Evolutionary conservation across 2,113 vertebrate species (phyloP), one percentile per base, ranked within the genome.

Genomic region (Leucoraja erinaceus): DNA sequence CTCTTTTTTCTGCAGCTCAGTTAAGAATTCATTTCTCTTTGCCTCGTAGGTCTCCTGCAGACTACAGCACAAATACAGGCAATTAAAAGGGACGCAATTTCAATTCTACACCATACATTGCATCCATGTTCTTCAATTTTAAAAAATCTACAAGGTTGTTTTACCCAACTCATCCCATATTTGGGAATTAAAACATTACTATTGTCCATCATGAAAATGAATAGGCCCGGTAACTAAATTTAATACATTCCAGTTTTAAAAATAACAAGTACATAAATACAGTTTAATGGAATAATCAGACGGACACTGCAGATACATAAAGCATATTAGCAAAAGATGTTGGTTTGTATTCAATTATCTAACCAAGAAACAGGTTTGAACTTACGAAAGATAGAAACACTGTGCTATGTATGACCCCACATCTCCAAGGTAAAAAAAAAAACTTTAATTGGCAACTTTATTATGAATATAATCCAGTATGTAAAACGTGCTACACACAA

Each of bases 1-100:
- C 94, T 98, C 97, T 90, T 97, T 97, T 94, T 96, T 96, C 95
- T 98, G 97, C 38, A 98, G 96, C 3, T 98, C 97, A 0, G 96
- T 96, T 94, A 98, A 94, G 94, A 98, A 98, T 94, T 98, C 97
- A 0, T 97, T 98, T 90, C 97, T 96, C 95, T 98, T 98, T 0
- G 97, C 97, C 94, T 98, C 97, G 0, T 98, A 98, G 0, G 97
- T 98, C 95, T 98, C 97, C 94, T 98, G 97, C 93, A 98, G 97
- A 93, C 97, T 98, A 90, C 92, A 12, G 92, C 93, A 93, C 93
- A 93, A 72, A 47, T 93, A 1, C 2, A 47, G 20, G 4, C 22
- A 11, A 88, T 56, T 74, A 93, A 56, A 83, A 33, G 33, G 38
- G 78, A 47, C 78, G 47, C 33, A 54, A 18, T 38, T 47, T 12